phyloP scores from a whole-genome alignment of 2,113 vertebrate genomes.

The Carassius gibelio region DNA sequence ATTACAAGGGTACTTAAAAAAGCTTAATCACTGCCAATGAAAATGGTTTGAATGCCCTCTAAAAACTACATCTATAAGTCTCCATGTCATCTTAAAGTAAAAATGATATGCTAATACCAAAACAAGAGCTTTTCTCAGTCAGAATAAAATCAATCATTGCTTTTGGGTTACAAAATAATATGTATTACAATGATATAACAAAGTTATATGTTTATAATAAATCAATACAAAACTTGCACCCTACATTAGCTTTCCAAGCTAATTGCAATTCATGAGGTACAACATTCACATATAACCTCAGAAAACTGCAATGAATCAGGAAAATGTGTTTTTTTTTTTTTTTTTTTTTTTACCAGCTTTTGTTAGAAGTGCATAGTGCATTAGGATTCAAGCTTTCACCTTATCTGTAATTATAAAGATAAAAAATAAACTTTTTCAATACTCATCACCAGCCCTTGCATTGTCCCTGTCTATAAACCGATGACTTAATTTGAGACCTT shows the following conservation, averaged over 20 bases:
- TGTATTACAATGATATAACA: not conserved
- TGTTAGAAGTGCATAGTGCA: slow-evolving; percentile 29
- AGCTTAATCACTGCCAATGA: not conserved
- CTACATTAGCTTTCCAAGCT: not conserved
- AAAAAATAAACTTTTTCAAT: slow-evolving; percentile 22
- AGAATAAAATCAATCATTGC: not conserved
- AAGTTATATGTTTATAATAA: not conserved
- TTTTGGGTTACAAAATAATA: not conserved
- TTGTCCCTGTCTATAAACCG: slow-evolving; percentile 7
- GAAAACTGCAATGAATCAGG: not conserved
- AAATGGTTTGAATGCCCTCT: slow-evolving; percentile 36
- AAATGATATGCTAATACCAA: not conserved
- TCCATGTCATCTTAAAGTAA: not conserved
- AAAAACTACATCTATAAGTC: not conserved
- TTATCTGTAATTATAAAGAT: slow-evolving; percentile 13
- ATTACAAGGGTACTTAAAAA: not conserved
- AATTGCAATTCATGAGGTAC: slow-evolving; percentile 6
- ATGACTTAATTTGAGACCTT: slow-evolving; percentile 13
- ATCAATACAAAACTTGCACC: not conserved
- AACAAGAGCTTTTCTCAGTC: not conserved
- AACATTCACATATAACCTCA: not conserved
- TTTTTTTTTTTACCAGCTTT: not conserved
- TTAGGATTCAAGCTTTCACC: slow-evolving; percentile 2
- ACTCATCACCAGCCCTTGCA: not conserved
- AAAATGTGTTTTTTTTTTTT: not conserved